Conservation (phyloP, 2,888 invertebrate species). For the Brassicogethes aeneus region DNA sequence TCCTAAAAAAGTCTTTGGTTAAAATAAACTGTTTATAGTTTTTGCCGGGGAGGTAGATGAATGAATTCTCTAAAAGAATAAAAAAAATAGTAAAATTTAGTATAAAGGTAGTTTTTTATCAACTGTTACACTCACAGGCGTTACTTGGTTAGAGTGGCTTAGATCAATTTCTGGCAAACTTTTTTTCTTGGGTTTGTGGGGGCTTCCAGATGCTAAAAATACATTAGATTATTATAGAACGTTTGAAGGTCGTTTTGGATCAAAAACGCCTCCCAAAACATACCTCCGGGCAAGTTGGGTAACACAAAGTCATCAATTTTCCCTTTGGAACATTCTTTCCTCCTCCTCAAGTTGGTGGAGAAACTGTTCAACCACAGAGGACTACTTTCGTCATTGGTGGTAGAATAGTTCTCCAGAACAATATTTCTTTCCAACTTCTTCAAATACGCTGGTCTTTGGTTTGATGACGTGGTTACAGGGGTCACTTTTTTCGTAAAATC, state of each 20-base stretch:
- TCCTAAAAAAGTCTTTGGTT: no score
- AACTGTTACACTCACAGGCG: no score
- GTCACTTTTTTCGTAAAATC: constrained; percentile 30
- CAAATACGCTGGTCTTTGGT: constrained; percentile 27
- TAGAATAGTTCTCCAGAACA: constrained; percentile 24
- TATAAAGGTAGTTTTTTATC: no score
- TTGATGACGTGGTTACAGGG: constrained; percentile 28
- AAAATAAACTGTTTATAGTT: no score
- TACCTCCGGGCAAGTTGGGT: constrained; percentile 56
- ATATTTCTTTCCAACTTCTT: constrained; percentile 31
- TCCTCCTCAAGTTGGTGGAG: constrained; percentile 15
- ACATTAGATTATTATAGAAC: not conserved
- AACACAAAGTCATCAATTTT: constrained; percentile 46
- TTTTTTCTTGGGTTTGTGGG: constrained; percentile 33
- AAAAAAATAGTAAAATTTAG: no score
- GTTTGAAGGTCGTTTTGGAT: not conserved
- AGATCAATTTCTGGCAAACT: constrained; percentile 20
- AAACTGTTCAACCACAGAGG: constrained; percentile 25
- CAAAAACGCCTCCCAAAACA: no score
- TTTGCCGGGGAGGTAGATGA: no score
- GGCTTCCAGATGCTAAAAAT: constrained; percentile 18
- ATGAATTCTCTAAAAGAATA: no score
- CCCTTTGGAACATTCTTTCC: constrained; percentile 23
- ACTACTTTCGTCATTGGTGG: no score
- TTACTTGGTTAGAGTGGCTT: constrained; percentile 27